phyloP scores from a whole-genome alignment of 2,888 invertebrate genomes.

The Phaonia tiefii region DNA sequence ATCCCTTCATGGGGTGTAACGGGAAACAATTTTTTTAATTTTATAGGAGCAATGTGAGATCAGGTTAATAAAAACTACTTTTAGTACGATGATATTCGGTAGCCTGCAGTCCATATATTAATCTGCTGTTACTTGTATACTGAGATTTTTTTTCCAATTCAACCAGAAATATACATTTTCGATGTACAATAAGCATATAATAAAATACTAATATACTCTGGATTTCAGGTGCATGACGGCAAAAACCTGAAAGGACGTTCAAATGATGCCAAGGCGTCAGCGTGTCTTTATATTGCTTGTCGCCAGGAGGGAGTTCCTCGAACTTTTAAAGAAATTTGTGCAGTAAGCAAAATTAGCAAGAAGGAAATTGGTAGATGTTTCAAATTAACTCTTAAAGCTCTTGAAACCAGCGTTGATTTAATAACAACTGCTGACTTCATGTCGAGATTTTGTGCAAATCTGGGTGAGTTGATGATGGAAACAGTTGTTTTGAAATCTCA shows the following conservation, averaged over 20 bases:
- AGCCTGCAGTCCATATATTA: too few species aligned
- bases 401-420: conserved; percentile 97
- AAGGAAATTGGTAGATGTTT: conserved; percentile 99
- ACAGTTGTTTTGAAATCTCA: neutral
- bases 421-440: conserved; percentile 99
- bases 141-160: neutral
- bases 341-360: conserved; percentile 98
- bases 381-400: conserved; percentile 95
- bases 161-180: neutral
- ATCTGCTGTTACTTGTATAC: neutral
- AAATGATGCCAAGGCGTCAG: conserved; percentile 99
- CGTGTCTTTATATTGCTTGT: conserved; percentile 99
- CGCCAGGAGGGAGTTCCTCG: conserved; percentile 99
- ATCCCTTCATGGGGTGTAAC: too few species aligned
- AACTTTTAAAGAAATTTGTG: conserved; percentile 99
- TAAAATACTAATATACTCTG: neutral
- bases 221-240: conserved; percentile 90
- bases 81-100: too few species aligned
- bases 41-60: too few species aligned
- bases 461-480: conserved; percentile 81
- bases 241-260: conserved; percentile 97
- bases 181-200: neutral
- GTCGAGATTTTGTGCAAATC: conserved; percentile 98
- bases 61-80: too few species aligned
- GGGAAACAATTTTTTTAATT: too few species aligned